Evolutionary conservation across 1,140 invertebrate species (phyloP), one percentile per base, ranked within the genome.

Genomic region (Drosophila parvula): DNA sequence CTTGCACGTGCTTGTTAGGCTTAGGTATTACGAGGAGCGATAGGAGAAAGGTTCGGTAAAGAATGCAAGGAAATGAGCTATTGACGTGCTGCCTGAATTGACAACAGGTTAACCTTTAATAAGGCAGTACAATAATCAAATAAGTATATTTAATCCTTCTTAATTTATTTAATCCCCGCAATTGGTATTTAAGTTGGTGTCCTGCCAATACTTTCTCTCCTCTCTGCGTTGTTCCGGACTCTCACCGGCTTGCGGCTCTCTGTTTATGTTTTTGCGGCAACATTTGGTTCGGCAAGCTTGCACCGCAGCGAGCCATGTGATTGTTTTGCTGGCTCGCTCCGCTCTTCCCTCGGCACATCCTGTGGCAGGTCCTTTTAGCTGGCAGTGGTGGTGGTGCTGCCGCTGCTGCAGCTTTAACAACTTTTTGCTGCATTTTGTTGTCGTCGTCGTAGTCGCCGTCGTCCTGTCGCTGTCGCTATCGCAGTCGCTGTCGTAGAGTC

Each of bases 221-320:
- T 56, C 64, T 90, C 74, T 73, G 36, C 22, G 48, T 36, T 40
- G 57, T n/a, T 18, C 22, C 45, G 55, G 63, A 22, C 65, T 84
- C 63, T 74, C 68, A 74, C 80, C 71, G 78, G 80, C 83, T 79
- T 61, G 32, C 9, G 71, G 50, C 78, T 90, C 88, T 90, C 88
- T 90, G 88, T 90, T 90, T 90, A 90, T 90, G 80, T 90, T 90
- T 90, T 90, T 83, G 79, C 79, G 79, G 64, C 78, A 69, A 67
- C 63, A 36, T 50, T 77, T 78, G 50, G 56, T 61, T 77, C 58
- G 74, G 71, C 79, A 78, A 86, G 71, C 79, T 77, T 88, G 76
- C 71, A 86, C 71, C 45, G 76, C 71, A 86, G 63, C 51, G 73
- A 67, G 62, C 74, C 83, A 86, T 86, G 83, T 86, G 83, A 86